Conservation (phyloP, 2,888 invertebrate species). For the Platycheirus albimanus region DNA sequence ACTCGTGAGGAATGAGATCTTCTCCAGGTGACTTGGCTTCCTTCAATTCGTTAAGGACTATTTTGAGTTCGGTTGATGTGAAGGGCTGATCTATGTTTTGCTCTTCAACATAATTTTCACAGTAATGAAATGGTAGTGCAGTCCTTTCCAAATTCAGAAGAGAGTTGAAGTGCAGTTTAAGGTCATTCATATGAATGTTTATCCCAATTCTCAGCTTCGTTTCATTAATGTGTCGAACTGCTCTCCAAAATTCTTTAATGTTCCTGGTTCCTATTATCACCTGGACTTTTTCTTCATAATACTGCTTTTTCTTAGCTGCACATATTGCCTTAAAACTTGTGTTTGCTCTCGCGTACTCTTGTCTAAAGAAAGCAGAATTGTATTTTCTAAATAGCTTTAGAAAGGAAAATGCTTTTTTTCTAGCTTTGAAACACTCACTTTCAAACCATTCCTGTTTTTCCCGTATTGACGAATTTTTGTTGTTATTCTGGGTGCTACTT, state of each 20-base stretch:
- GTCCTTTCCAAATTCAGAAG: background rate
- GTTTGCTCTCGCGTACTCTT: background rate
- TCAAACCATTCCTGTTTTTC: constrained; percentile 5
- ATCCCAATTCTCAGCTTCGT: background rate
- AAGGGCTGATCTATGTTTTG: background rate
- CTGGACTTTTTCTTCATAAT: background rate
- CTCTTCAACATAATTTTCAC: background rate
- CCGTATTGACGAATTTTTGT: background rate
- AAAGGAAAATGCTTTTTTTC: background rate
- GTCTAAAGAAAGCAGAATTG: background rate
- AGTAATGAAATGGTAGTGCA: background rate
- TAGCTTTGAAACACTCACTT: background rate
- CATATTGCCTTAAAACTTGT: background rate
- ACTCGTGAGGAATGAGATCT: too few relatives aligned
- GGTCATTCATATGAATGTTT: background rate
- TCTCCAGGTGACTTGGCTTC: too few relatives aligned
- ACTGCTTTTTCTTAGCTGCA: background rate
- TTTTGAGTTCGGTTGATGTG: too few relatives aligned
- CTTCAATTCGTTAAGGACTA: too few relatives aligned
- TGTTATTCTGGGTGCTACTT: background rate
- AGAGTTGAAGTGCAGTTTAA: background rate
- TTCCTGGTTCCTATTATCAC: too few relatives aligned
- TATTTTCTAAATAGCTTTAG: background rate
- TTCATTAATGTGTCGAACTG: too few relatives aligned
- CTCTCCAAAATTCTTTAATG: too few relatives aligned